phyloP scores from a whole-genome alignment of 2,888 invertebrate species.

The Zygothrica quintamaculata region DNA sequence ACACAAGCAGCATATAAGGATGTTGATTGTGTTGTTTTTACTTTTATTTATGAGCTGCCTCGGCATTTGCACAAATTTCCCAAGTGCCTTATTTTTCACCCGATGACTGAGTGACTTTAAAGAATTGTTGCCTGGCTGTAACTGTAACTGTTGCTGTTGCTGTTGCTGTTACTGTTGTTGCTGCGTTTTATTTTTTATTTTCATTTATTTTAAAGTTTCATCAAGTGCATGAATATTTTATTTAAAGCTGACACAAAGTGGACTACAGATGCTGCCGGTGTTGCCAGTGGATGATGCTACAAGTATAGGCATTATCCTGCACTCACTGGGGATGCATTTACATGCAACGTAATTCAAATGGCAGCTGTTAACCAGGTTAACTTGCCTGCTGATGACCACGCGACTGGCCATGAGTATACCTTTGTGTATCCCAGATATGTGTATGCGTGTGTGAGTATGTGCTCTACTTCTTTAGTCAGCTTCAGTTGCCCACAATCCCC shows the following conservation, averaged over 20 bases:
- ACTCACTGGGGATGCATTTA: slow-evolving; percentile 47
- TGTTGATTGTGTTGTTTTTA: slow-evolving; percentile 22
- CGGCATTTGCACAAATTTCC: slow-evolving; percentile 69
- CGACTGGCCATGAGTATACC: slow-evolving; percentile 4
- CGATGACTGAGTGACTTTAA: slow-evolving; percentile 46
- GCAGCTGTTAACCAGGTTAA: slow-evolving; percentile 30
- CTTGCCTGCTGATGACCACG: slow-evolving; percentile 23
- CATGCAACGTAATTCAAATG: slow-evolving; percentile 35
- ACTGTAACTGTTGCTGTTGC: too few relatives aligned
- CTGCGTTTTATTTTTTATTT: neutral
- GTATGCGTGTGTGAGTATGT: slow-evolving; percentile 8
- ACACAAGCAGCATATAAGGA: neutral
- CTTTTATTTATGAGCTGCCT: slow-evolving; percentile 62
- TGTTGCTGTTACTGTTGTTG: too few relatives aligned
- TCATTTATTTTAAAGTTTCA: slow-evolving; percentile 42
- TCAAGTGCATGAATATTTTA: slow-evolving; percentile 37
- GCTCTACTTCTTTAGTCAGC: neutral
- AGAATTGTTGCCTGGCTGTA: slow-evolving; percentile 43
- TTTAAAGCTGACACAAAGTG: slow-evolving; percentile 11
- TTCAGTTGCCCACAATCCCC: neutral
- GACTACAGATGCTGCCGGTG: slow-evolving; percentile 7
- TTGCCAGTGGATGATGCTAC: too few relatives aligned
- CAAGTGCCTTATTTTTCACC: slow-evolving; percentile 66
- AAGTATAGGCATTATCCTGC: slow-evolving; percentile 15
- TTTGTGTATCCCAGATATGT: neutral